phyloP scores from a whole-genome alignment of 2,113 vertebrate genomes.

The Eurystomus gularis region DNA sequence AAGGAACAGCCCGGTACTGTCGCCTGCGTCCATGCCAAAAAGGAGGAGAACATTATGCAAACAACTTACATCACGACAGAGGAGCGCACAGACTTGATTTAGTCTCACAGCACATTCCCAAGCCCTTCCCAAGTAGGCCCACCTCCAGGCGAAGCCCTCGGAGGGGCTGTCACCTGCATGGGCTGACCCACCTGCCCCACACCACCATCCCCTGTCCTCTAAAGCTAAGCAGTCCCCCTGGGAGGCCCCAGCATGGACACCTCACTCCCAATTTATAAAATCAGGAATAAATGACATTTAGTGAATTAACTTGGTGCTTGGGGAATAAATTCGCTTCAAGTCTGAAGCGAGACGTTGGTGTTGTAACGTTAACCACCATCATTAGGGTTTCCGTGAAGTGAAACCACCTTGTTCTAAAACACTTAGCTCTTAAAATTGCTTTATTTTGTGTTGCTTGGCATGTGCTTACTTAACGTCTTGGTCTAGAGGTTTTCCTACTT shows the following conservation, averaged over 20 bases:
- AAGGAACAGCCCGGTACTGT: background rate
- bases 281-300: background rate
- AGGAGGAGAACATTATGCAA: background rate
- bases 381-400: background rate
- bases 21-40: fast-evolving
- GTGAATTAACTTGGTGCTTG: background rate
- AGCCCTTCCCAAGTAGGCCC: background rate
- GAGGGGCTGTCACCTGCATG: background rate
- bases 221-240: background rate
- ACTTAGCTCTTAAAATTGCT: background rate
- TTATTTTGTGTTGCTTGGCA: background rate
- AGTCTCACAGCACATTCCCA: background rate
- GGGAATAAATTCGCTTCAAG: background rate
- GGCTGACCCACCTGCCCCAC: background rate
- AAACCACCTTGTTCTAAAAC: background rate
- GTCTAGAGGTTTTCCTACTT: background rate
- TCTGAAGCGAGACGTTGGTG: background rate
- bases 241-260: background rate
- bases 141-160: background rate
- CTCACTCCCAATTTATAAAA: background rate
- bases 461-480: background rate
- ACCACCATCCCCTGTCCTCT: background rate
- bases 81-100: background rate
- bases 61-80: background rate
- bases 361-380: background rate